Evolutionary conservation across 92 coral and sea anemone species (phyloP).

Genomic region (Bergia sp.): DNA sequence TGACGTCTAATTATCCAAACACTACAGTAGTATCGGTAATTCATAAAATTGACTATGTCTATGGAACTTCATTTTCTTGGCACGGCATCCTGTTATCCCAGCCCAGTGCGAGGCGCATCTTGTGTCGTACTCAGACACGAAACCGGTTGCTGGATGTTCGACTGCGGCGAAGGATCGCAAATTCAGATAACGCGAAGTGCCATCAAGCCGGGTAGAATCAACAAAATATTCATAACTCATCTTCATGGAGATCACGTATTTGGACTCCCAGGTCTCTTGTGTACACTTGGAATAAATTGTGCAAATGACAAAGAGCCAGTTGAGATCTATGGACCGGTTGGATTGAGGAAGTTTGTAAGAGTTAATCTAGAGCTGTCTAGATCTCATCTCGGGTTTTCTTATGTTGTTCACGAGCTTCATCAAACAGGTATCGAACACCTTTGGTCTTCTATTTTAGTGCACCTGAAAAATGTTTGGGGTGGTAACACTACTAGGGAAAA

Average conservation of each 20-base stretch:
- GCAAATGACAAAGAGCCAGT: conserved; percentile 64
- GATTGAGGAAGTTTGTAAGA: conserved; percentile 80
- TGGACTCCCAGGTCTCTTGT: conserved; percentile 93
- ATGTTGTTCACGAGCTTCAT: conserved; percentile 85
- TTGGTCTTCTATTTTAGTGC: too few relatives aligned
- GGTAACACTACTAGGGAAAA: too few relatives aligned
- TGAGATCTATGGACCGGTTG: conserved; percentile 90
- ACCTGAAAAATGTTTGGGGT: too few relatives aligned
- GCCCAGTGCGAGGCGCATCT: conserved; percentile 87
- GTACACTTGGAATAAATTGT: conserved; percentile 83
- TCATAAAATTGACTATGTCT: neutral
- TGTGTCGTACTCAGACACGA: conserved; percentile 79
- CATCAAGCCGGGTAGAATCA: conserved; percentile 80
- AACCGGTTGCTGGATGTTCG: conserved; percentile 96
- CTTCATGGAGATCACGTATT: conserved; percentile 97
- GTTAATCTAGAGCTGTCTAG: conserved; percentile 72
- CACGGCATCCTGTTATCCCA: conserved; percentile 91
- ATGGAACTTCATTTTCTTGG: conserved; percentile 91
- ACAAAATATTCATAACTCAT: conserved; percentile 93
- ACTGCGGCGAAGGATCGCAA: conserved; percentile 97
- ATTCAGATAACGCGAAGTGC: conserved; percentile 86
- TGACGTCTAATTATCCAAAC: too few relatives aligned
- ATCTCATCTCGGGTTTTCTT: conserved; percentile 79
- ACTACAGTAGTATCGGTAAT: neutral
- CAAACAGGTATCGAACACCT: conserved; percentile 46